Evolutionary conservation across 2,113 vertebrate species (phyloP).

Genomic region (Shinisaurus crocodilurus): DNA sequence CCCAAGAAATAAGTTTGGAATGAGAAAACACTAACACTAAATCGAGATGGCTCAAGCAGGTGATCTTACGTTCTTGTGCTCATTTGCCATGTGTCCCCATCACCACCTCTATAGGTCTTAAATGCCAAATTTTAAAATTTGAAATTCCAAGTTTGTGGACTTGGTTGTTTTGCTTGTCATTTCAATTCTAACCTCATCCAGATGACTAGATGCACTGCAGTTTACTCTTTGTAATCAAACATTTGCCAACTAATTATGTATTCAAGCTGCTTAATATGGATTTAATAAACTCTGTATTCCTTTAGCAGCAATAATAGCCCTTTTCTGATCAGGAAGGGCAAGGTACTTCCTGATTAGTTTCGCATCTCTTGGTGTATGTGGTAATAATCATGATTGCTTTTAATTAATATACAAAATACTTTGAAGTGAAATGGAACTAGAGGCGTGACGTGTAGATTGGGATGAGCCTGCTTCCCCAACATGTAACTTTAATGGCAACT

Average conservation of each 20-base stretch:
- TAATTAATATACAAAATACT: background rate
- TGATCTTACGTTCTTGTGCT: background rate
- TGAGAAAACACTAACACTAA: background rate
- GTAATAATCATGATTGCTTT: background rate
- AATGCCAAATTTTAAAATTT: background rate
- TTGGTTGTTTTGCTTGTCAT: background rate
- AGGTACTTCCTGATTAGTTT: background rate
- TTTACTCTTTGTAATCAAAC: background rate
- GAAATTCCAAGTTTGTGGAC: background rate
- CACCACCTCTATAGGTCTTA: background rate
- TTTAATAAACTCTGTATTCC: background rate
- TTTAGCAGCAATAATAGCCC: background rate
- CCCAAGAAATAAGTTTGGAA: background rate
- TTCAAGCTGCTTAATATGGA: background rate
- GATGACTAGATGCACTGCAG: background rate
- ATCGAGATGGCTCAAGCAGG: background rate
- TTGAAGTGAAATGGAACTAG: background rate
- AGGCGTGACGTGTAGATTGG: background rate
- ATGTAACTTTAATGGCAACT: background rate
- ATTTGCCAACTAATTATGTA: background rate
- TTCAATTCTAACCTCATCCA: background rate
- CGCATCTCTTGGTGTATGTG: background rate
- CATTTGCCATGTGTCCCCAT: background rate
- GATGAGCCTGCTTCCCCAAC: background rate
- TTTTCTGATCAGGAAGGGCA: background rate